A percentile compares a stretch with the other conserved stretches of the same genome.
These are phyloP conservation scores for Octopus sinensis DNA, from an alignment of 1,140 invertebrate species.

Conservation along the genomic window DNA sequence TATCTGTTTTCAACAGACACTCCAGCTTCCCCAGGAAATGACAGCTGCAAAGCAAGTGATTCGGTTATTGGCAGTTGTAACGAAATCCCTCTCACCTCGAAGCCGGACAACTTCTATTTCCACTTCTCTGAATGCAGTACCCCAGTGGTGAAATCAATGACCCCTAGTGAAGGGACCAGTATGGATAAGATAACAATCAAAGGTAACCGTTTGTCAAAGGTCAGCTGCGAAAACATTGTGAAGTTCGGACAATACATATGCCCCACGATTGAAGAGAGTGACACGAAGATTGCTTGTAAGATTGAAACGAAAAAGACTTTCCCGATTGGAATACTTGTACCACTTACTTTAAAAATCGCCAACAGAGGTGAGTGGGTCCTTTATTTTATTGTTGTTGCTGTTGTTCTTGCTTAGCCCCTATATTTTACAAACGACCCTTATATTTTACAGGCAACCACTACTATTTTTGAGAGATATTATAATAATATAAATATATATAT, in stretches of 20 bases:
- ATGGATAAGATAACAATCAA: conserved; percentile 27
- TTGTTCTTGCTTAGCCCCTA: too few relatives aligned
- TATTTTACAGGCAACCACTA: too few relatives aligned
- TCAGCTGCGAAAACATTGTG: conserved; percentile 35
- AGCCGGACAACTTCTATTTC: conserved; percentile 32
- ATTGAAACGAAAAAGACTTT: conserved; percentile 20
- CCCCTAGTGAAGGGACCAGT: conserved; percentile 25
- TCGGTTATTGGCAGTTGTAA: conserved; percentile 21
- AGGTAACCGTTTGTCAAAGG: conserved; percentile 33
- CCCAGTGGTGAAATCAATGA: conserved; percentile 30
- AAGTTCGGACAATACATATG: conserved; percentile 25
- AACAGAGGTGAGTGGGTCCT: background rate
- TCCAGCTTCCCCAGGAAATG: background rate
- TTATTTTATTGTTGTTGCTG: too few relatives aligned
- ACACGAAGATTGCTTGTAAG: conserved; percentile 19
- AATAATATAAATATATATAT: background rate
- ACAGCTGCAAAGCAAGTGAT: background rate
- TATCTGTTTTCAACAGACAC: background rate
- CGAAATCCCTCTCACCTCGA: conserved; percentile 3
- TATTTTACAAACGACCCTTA: too few relatives aligned
- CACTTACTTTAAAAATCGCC: background rate
- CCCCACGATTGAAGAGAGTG: conserved; percentile 9
- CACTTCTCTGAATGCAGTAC: conserved; percentile 33
- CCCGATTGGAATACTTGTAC: conserved; percentile 22
- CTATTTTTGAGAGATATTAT: too few relatives aligned